Conservation (phyloP, 1,140 invertebrate genomes). For the Neodiprion fabricii region DNA sequence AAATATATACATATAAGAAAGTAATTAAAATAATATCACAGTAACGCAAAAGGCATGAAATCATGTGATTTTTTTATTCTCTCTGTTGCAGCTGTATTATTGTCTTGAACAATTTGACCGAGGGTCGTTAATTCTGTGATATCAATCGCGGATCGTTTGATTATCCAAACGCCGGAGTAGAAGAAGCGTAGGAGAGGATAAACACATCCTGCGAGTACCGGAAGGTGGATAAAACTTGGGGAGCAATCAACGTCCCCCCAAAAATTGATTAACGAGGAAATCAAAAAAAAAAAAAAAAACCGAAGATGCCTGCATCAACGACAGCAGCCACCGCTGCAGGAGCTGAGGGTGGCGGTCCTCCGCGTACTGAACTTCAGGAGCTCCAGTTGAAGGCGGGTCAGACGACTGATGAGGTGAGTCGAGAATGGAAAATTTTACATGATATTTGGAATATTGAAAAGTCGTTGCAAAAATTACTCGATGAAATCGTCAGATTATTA, state of each 20-base stretch:
- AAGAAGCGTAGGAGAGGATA: neutral
- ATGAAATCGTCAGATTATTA: too few species aligned
- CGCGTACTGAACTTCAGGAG: constrained; percentile 87
- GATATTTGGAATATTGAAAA: neutral
- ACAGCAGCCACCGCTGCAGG: constrained; percentile 50
- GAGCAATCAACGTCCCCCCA: neutral
- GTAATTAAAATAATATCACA: too few species aligned
- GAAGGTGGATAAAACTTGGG: neutral
- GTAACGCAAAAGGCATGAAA: too few species aligned
- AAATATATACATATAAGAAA: too few species aligned
- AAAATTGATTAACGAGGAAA: neutral
- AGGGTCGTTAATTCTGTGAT: neutral
- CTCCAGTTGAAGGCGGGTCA: constrained; percentile 86
- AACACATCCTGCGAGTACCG: neutral
- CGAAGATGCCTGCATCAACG: constrained; percentile 66
- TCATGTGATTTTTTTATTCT: too few species aligned
- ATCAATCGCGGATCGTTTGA: too few species aligned
- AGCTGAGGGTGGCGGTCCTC: constrained; percentile 71
- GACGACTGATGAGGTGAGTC: constrained; percentile 87
- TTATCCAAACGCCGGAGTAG: too few species aligned
- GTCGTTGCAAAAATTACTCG: neutral
- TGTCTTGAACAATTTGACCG: too few species aligned
- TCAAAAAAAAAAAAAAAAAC: neutral
- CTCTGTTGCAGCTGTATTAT: too few species aligned
- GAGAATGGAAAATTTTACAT: too few species aligned